These are phyloP conservation scores for Paraplagusia blochii DNA, from an alignment of 2,113 vertebrate genomes.

Conservation along the genomic window DNA sequence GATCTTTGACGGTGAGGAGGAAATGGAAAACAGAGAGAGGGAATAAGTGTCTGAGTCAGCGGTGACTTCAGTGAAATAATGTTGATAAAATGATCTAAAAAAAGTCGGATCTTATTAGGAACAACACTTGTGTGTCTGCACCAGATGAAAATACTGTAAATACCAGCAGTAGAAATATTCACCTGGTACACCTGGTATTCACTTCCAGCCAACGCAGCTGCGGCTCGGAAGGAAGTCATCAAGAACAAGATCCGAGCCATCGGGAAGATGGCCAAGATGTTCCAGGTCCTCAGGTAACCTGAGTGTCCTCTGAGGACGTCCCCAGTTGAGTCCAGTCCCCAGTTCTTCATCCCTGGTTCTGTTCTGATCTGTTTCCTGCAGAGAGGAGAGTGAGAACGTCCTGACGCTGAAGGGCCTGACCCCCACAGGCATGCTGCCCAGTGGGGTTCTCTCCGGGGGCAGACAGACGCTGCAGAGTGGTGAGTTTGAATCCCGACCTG, in stretches of 20 bases:
- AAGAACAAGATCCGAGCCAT: slow-evolving; percentile 83
- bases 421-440: slow-evolving; percentile 83
- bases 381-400: slow-evolving; percentile 85
- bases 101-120: too few relatives aligned
- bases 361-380: slow-evolving; percentile 64
- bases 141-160: too few relatives aligned
- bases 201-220: slow-evolving; percentile 78
- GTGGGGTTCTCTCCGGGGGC: slow-evolving; percentile 81
- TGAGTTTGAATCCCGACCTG: slow-evolving; percentile 53
- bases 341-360: too few relatives aligned
- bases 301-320: background rate
- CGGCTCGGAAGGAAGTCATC: slow-evolving; percentile 82
- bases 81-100: too few relatives aligned
- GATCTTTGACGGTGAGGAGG: slow-evolving; percentile 78
- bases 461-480: slow-evolving; percentile 82
- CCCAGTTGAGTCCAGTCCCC: too few relatives aligned
- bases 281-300: slow-evolving; percentile 78
- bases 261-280: slow-evolving; percentile 85
- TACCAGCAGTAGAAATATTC: too few relatives aligned
- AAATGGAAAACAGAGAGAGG: too few relatives aligned
- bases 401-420: slow-evolving; percentile 83
- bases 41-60: too few relatives aligned
- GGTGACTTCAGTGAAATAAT: too few relatives aligned
- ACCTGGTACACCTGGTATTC: background rate
- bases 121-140: too few relatives aligned